These are phyloP conservation scores for Harpalus rufipes DNA, from an alignment of 2,888 invertebrate genomes.

Conservation along the genomic window DNA sequence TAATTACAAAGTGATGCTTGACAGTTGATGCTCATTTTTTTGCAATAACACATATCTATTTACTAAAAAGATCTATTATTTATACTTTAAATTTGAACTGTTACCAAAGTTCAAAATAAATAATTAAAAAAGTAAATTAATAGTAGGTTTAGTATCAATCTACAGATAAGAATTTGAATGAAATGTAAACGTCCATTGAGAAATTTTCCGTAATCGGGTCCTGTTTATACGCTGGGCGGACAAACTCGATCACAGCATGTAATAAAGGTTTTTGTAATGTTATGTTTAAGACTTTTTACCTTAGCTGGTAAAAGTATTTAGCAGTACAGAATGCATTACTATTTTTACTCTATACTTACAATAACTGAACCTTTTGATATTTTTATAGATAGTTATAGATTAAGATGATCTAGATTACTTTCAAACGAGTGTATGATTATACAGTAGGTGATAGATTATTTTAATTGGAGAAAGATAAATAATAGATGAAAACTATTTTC, in stretches of 20 bases:
- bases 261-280: constrained; percentile 32
- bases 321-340: constrained; percentile 1
- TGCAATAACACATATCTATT: too few relatives aligned
- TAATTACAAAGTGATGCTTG: too few relatives aligned
- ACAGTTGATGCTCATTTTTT: too few relatives aligned
- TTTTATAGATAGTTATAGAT: neutral
- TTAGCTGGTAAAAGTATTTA: constrained; percentile 26
- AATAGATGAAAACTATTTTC: constrained; percentile 25
- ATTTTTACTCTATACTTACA: constrained; percentile 9
- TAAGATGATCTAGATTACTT: constrained; percentile 29
- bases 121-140: too few relatives aligned
- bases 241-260: constrained; percentile 30
- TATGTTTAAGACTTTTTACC: constrained; percentile 33
- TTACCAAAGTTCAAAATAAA: too few relatives aligned
- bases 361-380: too few relatives aligned
- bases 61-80: too few relatives aligned
- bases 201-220: neutral
- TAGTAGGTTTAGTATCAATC: too few relatives aligned
- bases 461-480: constrained; percentile 23
- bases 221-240: constrained; percentile 1
- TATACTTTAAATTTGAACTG: too few relatives aligned
- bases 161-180: too few relatives aligned
- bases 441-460: constrained; percentile 12
- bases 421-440: constrained; percentile 20
- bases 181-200: too few relatives aligned